A percentile compares a stretch with the other conserved stretches of the same genome.
Conservation (phyloP, 2,797 vertebrate genomes). For the Etheostoma perlongum region DNA sequence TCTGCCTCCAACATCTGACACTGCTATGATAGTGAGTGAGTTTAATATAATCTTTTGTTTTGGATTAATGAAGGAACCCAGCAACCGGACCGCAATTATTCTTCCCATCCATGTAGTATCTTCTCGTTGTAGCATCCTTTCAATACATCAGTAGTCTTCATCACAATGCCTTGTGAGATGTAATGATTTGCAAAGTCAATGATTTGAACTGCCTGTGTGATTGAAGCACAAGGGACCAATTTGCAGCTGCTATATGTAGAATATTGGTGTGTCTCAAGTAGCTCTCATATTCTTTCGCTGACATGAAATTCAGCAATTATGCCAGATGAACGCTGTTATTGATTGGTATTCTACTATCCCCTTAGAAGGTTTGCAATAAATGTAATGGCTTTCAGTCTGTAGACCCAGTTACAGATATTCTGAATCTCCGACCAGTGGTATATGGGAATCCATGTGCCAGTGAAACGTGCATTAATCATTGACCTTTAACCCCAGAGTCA, state of each 20-base stretch:
- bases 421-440: slow-evolving; percentile 51
- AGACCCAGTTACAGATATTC: slow-evolving; percentile 56
- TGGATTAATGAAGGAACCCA: slow-evolving; percentile 67
- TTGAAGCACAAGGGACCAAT: slow-evolving; percentile 82
- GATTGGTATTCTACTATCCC: slow-evolving; percentile 65
- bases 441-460: slow-evolving; percentile 71
- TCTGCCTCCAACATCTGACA: slow-evolving; percentile 77
- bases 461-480: slow-evolving; percentile 74
- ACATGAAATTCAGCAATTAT: slow-evolving; percentile 80
- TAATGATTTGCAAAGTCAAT: slow-evolving; percentile 84
- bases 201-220: slow-evolving; percentile 78
- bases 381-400: slow-evolving; percentile 78
- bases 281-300: slow-evolving; percentile 70
- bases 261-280: slow-evolving; percentile 69
- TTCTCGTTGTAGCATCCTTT: slow-evolving; percentile 63
- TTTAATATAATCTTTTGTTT: slow-evolving; percentile 80
- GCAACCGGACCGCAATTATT: slow-evolving; percentile 67
- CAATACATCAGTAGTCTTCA: slow-evolving; percentile 69
- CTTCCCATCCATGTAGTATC: slow-evolving; percentile 56
- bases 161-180: slow-evolving; percentile 72
- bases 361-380: slow-evolving; percentile 83
- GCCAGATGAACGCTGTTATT: slow-evolving; percentile 76
- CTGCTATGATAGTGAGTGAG: slow-evolving; percentile 54
- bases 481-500: slow-evolving; percentile 69
- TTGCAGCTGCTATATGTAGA: slow-evolving; percentile 76